Conservation (phyloP, 30 jellyfish, hydroid and myxozoan genomes). For the Turritopsis dohrnii region DNA sequence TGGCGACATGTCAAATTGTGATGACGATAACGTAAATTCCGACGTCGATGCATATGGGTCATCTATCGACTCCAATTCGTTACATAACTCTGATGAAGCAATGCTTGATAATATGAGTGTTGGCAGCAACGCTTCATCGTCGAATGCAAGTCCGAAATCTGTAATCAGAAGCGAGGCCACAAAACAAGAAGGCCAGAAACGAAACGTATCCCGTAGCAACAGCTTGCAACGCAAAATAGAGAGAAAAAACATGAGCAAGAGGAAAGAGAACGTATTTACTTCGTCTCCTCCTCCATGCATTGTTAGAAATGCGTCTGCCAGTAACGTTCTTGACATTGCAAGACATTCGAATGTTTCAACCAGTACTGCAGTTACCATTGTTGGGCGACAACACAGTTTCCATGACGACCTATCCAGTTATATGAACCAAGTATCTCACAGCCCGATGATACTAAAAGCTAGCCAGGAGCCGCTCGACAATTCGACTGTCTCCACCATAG, state of each 20-base stretch:
- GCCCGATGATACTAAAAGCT: conserved; percentile 26
- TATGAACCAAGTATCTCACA: conserved; percentile 3
- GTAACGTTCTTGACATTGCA: conserved; percentile 16
- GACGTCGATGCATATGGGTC: not conserved
- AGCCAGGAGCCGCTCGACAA: not conserved
- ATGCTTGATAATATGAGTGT: not conserved
- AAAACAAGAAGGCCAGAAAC: not conserved
- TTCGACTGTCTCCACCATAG: not conserved
- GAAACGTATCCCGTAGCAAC: not conserved
- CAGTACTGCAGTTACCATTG: not conserved
- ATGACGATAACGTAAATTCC: not conserved
- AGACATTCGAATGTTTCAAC: not conserved
- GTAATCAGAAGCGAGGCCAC: not conserved
- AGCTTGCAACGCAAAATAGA: conserved; percentile 6
- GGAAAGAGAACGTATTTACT: not conserved
- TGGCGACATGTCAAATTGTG: not conserved
- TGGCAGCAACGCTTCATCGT: not conserved
- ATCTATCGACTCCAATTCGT: not conserved
- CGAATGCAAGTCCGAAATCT: not conserved
- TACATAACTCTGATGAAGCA: not conserved
- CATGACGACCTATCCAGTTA: not conserved
- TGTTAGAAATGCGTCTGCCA: conserved; percentile 16
- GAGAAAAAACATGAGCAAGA: not conserved
- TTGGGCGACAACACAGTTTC: conserved; percentile 15
- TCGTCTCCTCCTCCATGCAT: conserved; percentile 6